These are phyloP conservation scores for Campylorhamphus procurvoides DNA, from an alignment of 2,113 vertebrate species.

Conservation along the genomic window DNA sequence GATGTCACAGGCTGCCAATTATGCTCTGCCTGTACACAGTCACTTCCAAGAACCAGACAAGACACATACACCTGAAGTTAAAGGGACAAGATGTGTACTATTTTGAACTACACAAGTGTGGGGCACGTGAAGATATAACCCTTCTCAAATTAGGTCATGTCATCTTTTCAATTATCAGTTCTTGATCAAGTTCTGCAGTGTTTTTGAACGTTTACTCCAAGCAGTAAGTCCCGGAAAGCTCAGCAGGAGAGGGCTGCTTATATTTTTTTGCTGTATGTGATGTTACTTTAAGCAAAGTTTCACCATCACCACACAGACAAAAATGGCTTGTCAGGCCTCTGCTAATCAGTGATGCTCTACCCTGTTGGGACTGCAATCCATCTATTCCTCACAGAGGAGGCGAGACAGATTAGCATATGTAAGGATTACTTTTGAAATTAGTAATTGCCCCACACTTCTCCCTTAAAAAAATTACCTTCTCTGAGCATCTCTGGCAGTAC, in stretches of 20 bases:
- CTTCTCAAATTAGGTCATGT: conserved; percentile 38
- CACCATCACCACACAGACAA: neutral
- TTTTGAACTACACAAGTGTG: conserved; percentile 38
- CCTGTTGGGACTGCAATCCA: neutral
- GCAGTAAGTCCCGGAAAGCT: neutral
- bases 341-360: neutral
- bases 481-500: neutral
- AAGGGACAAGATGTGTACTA: conserved; percentile 61
- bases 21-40: conserved; percentile 75
- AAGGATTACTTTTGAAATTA: neutral
- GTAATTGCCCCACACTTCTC: neutral
- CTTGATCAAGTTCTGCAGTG: conserved; percentile 23
- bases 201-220: neutral
- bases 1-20: conserved; percentile 84
- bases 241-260: neutral
- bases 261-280: neutral
- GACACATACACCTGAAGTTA: conserved; percentile 67
- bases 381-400: neutral
- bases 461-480: neutral
- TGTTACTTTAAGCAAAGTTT: neutral
- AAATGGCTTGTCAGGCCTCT: neutral
- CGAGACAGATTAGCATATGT: neutral
- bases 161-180: conserved; percentile 63
- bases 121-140: neutral
- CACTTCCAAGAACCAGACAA: conserved; percentile 70